A percentile compares a stretch with the other conserved stretches of the same genome.
These are phyloP conservation scores for Oryzias javanicus DNA, from an alignment of 2,113 vertebrate genomes.

Conservation along the genomic window DNA sequence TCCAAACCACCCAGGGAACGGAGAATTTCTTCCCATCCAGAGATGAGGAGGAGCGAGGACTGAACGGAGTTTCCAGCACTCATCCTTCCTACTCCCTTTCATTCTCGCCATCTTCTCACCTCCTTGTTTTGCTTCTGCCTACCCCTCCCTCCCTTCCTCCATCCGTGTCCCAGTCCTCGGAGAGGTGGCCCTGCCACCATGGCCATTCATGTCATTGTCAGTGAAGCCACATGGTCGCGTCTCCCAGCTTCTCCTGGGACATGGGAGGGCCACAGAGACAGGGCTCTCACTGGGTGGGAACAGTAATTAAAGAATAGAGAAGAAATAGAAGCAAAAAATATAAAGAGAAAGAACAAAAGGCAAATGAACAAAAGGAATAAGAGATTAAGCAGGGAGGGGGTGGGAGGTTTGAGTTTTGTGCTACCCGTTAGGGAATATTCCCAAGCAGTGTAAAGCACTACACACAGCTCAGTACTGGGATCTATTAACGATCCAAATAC, in stretches of 20 bases:
- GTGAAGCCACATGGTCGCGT: conserved; percentile 72
- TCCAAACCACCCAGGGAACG: conserved; percentile 68
- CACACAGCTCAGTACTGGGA: conserved; percentile 55
- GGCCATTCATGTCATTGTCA: conserved; percentile 76
- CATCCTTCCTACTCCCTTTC: conserved; percentile 70
- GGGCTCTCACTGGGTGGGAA: conserved; percentile 72
- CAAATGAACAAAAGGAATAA: conserved; percentile 79
- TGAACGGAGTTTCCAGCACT: conserved; percentile 60
- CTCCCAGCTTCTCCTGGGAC: conserved; percentile 70
- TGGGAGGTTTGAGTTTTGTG: conserved; percentile 54
- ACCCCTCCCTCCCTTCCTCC: conserved; percentile 17
- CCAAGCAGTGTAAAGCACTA: conserved; percentile 59
- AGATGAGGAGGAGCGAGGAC: conserved; percentile 55
- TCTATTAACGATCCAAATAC: conserved; percentile 72
- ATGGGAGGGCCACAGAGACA: conserved; percentile 45
- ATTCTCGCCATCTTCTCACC: conserved; percentile 64
- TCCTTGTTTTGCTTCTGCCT: conserved; percentile 24
- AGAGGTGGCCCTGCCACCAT: conserved; percentile 71
- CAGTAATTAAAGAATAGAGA: conserved; percentile 77
- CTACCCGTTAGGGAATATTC: conserved; percentile 71
- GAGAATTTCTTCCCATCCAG: conserved; percentile 54
- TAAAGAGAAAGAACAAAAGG: conserved; percentile 77
- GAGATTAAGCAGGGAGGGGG: conserved; percentile 62
- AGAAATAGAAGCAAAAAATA: conserved; percentile 72
- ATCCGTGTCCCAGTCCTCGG: conserved; percentile 58